Conservation (phyloP, 2,113 vertebrate genomes). For the Tetrax tetrax region DNA sequence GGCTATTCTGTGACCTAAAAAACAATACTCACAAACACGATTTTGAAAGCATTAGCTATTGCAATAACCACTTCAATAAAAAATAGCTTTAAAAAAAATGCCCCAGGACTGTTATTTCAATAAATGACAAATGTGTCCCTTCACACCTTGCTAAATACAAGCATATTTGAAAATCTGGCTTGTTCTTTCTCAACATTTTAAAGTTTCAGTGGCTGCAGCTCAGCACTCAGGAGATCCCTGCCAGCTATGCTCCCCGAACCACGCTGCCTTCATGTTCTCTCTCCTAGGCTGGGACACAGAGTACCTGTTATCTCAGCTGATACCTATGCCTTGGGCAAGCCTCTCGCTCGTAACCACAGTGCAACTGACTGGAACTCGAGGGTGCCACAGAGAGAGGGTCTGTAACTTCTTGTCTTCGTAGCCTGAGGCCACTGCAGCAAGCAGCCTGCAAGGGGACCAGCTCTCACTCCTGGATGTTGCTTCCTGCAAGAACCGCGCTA, state of each 20-base stretch:
- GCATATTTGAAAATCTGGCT: background rate
- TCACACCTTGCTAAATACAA: background rate
- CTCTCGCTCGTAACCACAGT: background rate
- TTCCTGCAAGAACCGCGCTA: background rate
- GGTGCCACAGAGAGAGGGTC: rapidly evolving
- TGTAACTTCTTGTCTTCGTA: background rate
- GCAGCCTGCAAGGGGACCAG: background rate
- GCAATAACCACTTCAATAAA: background rate
- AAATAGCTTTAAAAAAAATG: background rate
- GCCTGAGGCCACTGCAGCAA: background rate
- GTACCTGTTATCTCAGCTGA: background rate
- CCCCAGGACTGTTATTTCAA: background rate
- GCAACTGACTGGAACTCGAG: rapidly evolving
- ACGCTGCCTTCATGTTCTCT: background rate
- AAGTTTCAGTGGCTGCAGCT: background rate
- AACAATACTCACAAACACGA: background rate
- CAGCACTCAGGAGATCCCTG: background rate
- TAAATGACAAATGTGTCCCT: background rate
- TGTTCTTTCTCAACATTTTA: background rate
- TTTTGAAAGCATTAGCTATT: background rate
- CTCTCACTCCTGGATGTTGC: rapidly evolving
- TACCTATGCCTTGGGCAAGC: background rate
- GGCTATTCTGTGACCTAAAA: background rate
- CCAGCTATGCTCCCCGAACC: background rate
- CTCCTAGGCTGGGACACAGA: background rate